These are phyloP conservation scores for Diadegma fenestrale DNA, from an alignment of 2,888 invertebrate genomes.

Conservation along the genomic window DNA sequence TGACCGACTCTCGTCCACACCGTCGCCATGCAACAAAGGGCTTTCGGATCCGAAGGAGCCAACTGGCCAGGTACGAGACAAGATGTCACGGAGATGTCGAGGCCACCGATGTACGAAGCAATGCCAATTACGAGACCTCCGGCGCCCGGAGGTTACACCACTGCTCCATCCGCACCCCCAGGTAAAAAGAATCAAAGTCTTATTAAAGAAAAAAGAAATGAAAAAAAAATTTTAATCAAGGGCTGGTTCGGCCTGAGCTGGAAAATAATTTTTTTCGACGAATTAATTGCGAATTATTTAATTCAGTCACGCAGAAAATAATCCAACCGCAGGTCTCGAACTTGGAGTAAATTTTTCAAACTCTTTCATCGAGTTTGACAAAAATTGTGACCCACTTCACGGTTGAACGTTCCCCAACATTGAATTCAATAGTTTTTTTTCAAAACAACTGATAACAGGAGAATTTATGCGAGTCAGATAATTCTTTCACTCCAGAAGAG, in stretches of 20 bases:
- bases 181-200: constrained; percentile 35
- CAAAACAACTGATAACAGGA: not conserved
- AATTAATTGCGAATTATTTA: too few relatives aligned
- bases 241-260: too few relatives aligned
- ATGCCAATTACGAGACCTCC: constrained; percentile 59
- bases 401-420: not conserved
- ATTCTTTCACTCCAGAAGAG: not conserved
- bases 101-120: constrained; percentile 44
- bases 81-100: constrained; percentile 52
- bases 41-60: constrained; percentile 52
- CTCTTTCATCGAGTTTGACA: constrained; percentile 2
- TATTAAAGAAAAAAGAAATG: not conserved
- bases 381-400: not conserved
- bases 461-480: not conserved
- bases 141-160: constrained; percentile 22
- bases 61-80: constrained; percentile 63
- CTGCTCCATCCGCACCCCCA: constrained; percentile 49
- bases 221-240: not conserved
- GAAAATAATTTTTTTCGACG: too few relatives aligned
- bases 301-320: too few relatives aligned
- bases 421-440: not conserved
- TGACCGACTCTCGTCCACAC: not conserved
- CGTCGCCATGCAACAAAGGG: constrained; percentile 42
- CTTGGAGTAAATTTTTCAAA: not conserved
- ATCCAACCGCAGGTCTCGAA: too few relatives aligned